phyloP scores from a whole-genome alignment of 1,140 invertebrate species.

The Scylla paramamosain region DNA sequence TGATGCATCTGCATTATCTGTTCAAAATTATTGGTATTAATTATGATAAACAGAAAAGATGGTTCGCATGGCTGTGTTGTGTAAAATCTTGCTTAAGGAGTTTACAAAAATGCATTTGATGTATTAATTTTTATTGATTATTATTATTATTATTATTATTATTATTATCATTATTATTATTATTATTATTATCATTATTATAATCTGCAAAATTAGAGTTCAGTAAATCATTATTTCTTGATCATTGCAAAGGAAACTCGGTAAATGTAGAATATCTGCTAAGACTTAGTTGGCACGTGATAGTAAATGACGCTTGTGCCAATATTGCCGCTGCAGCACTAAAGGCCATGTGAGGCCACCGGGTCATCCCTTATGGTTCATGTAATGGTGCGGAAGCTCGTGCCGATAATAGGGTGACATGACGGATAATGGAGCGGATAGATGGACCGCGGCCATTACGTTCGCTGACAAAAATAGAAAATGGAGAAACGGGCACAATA shows the following conservation, averaged over 20 bases:
- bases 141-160: too few relatives aligned
- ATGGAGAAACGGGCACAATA: background rate
- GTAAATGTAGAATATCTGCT: too few relatives aligned
- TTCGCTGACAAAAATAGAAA: background rate
- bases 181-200: too few relatives aligned
- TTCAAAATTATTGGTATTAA: background rate
- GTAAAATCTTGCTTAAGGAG: too few relatives aligned
- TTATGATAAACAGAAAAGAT: too few relatives aligned
- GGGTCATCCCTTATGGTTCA: background rate
- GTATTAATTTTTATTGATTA: too few relatives aligned
- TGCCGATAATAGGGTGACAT: background rate
- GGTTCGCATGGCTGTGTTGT: too few relatives aligned
- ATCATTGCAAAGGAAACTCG: too few relatives aligned
- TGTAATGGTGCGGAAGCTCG: background rate
- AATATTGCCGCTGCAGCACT: background rate
- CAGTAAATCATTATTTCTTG: too few relatives aligned
- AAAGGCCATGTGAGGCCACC: background rate
- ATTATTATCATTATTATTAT: too few relatives aligned
- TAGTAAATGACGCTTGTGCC: background rate
- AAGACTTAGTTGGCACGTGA: background rate
- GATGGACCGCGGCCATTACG: background rate
- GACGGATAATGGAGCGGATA: constrained; percentile 1
- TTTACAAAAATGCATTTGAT: too few relatives aligned
- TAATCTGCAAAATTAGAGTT: too few relatives aligned
- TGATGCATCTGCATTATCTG: background rate